Percentiles rank a stretch among this genome's conserved stretches.
These are phyloP conservation scores for Xerus inauris DNA, from an alignment of 2,113 vertebrate species.

Conservation along the genomic window DNA sequence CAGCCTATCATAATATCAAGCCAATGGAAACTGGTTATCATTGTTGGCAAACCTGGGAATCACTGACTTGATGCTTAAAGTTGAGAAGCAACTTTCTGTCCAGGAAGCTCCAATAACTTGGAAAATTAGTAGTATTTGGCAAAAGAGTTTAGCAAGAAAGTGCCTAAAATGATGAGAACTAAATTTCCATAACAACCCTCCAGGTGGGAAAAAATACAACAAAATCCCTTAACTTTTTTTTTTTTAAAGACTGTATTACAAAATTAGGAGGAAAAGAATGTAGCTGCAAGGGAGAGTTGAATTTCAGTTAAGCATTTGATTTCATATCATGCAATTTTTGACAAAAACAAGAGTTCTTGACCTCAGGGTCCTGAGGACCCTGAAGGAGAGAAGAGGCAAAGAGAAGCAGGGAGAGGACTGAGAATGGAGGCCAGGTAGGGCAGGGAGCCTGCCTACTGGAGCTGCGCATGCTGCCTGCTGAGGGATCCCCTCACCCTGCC, in stretches of 20 bases:
- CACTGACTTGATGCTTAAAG: background rate
- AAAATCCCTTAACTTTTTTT: background rate
- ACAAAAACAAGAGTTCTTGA: constrained; percentile 26
- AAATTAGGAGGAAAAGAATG: background rate
- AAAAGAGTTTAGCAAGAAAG: background rate
- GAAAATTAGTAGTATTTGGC: constrained; percentile 30
- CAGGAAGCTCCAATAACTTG: background rate
- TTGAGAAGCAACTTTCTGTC: background rate
- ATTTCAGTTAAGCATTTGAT: constrained; percentile 17
- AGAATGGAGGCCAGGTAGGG: background rate
- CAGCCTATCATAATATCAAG: background rate
- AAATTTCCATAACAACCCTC: background rate
- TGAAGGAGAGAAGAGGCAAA: background rate
- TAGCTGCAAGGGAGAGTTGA: constrained; percentile 10
- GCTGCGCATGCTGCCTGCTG: too few relatives aligned
- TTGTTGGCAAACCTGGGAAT: background rate
- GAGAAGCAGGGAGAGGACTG: background rate
- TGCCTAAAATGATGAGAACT: background rate
- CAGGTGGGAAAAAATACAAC: background rate
- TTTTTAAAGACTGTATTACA: constrained; percentile 6
- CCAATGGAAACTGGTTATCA: background rate
- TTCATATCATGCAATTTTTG: background rate
- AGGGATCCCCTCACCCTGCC: background rate
- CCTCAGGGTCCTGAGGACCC: constrained; percentile 10
- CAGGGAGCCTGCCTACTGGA: background rate